Conservation (phyloP, 2,113 vertebrate genomes). For the Aythya baeri region DNA sequence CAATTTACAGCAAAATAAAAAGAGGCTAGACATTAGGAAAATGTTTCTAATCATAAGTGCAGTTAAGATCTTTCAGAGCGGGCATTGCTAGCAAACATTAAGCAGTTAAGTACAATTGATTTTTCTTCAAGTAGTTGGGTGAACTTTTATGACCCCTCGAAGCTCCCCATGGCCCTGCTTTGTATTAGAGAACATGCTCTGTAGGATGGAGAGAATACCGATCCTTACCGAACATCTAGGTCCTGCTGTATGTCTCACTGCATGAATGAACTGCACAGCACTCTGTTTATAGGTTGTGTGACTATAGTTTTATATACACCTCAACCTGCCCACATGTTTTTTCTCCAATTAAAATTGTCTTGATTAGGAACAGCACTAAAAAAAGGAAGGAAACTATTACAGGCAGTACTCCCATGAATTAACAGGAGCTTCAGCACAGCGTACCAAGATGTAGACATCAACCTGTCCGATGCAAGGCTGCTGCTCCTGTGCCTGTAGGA, state of each 20-base stretch:
- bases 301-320: not conserved
- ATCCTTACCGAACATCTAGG: no score
- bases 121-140: not conserved
- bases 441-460: not conserved
- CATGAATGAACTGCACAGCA: not conserved
- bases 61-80: not conserved
- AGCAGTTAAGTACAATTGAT: not conserved
- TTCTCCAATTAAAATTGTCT: not conserved
- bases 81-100: not conserved
- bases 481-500: not conserved
- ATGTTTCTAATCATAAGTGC: not conserved
- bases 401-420: not conserved
- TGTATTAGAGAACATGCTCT: not conserved
- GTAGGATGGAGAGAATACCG: not conserved
- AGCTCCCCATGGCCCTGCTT: not conserved
- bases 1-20: not conserved
- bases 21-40: not conserved
- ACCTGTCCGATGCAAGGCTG: not conserved
- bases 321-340: not conserved
- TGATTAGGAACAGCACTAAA: not conserved
- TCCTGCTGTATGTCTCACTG: not conserved
- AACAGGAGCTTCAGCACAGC: not conserved
- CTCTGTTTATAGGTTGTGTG: not conserved
- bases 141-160: not conserved
- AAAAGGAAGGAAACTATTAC: not conserved